Evolutionary conservation across 2,888 invertebrate species (phyloP).

Genomic region (Gisinianus flammeolus): DNA sequence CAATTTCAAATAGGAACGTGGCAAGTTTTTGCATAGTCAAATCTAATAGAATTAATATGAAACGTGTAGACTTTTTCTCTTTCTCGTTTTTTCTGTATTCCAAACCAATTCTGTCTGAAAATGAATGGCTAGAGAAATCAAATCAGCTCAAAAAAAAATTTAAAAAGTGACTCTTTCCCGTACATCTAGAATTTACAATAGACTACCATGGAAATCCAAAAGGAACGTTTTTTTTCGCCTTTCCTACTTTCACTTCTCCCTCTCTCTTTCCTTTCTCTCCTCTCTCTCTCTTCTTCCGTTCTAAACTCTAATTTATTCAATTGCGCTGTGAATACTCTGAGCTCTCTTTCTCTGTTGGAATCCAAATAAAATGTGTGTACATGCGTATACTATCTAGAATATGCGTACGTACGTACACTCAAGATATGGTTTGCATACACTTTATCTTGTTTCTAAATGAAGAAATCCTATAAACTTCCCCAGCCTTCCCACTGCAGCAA

Average conservation of each 20-base stretch:
- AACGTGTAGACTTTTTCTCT: no score
- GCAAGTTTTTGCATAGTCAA: no score
- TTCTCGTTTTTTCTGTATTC: no score
- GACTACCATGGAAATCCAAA: no score
- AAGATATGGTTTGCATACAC: neutral
- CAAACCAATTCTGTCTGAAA: no score
- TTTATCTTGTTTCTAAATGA: constrained; percentile 7
- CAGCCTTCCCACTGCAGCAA: neutral
- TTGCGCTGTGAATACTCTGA: neutral
- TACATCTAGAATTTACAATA: no score
- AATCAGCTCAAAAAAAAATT: no score
- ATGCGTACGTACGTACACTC: neutral
- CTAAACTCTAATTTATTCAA: constrained; percentile 5
- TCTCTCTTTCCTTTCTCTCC: neutral
- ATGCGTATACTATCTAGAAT: neutral
- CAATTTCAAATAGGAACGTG: no score
- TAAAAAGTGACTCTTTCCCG: no score
- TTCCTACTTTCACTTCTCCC: neutral
- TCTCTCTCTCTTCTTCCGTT: neutral
- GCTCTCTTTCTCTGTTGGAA: no score
- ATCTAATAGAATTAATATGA: no score
- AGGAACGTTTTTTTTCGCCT: neutral
- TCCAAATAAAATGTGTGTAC: neutral
- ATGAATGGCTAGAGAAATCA: no score
- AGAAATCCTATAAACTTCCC: neutral